Base-by-base conservation (phyloP, 2,113 vertebrate genomes). In the Jacana jacana region DNA sequence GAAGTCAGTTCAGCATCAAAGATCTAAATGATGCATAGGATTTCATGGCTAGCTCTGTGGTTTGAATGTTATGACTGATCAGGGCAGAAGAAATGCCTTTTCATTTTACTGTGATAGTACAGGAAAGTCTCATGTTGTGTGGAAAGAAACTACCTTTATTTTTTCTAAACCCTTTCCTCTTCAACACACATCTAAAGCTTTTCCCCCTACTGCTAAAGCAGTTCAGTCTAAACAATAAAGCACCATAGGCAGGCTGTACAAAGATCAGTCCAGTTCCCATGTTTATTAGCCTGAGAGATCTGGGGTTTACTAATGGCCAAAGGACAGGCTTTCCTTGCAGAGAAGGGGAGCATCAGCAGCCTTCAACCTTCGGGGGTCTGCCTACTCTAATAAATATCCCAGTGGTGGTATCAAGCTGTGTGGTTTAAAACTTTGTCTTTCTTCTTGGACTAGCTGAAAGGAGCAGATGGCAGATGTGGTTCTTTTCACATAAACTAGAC, bases 1-100 rank as follows among this genome's bases (percentile, higher is more conserved):
- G 93, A 97, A 96, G 97, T 97, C 93, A 94, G 81, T 75, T 97
- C 84, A 87, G 92, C 96, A 92, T 97, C 96, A 96, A 97, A 97
- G 96, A 90, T 81, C 71, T 98, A 96, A 98, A 96, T 97, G 97
- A 94, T 95, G 94, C 88, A 40, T 97, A 81, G 87, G 51, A 97
- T 97, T 95, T 96, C 96, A 86, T 9, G 49, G 97, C 94, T 92
- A 86, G 87, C 54, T 85, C 55, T 66, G 72, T 77, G 81, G 91
- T 89, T 94, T 95, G 55, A 83, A 95, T 94, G 84, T 96, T 95
- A 94, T 96, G 92, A 96, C 96, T 94, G 95, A 94, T 92, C 0
- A 0, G 42, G 76, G 83, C 80, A 97, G 87, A 97, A 95, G 91
- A 96, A 95, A 93, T 23, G 49, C 64, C 90, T 92, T 97, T 96